These are phyloP conservation scores for Pterocles burchelli DNA, from an alignment of 2,113 vertebrate species.

Conservation along the genomic window DNA sequence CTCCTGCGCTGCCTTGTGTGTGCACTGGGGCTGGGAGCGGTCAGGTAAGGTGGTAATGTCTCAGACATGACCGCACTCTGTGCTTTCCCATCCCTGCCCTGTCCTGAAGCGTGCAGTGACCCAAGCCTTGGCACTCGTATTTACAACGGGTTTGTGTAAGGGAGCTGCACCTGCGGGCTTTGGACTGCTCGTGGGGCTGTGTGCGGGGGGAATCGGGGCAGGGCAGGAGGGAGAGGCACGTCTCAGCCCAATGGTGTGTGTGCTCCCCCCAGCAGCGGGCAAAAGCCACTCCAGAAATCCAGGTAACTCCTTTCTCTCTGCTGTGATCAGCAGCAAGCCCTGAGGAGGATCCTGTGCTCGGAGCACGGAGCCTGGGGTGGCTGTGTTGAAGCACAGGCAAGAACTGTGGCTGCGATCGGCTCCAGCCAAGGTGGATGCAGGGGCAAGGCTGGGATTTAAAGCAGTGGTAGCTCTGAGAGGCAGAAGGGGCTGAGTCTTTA, in stretches of 20 bases:
- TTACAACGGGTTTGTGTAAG: background rate
- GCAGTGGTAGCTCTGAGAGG: background rate
- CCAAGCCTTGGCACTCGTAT: background rate
- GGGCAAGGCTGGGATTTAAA: background rate
- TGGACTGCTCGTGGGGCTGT: background rate
- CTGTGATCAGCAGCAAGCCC: background rate
- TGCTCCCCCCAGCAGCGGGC: background rate
- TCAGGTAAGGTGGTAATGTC: background rate
- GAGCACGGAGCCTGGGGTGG: background rate
- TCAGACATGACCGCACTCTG: background rate
- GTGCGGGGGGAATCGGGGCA: background rate
- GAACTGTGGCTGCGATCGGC: background rate
- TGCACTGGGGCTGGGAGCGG: background rate
- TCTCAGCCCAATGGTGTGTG: background rate
- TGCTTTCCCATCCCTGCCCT: background rate
- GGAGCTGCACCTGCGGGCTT: background rate
- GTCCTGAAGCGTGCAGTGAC: background rate
- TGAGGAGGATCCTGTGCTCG: fast-evolving
- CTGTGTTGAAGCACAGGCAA: background rate
- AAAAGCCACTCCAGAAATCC: background rate
- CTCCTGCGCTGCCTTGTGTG: fast-evolving
- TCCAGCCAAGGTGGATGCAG: background rate
- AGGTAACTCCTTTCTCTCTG: background rate
- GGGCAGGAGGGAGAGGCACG: background rate
- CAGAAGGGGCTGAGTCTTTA: background rate